phyloP scores from a whole-genome alignment of 1,140 invertebrate genomes.

The Araneus ventricosus region DNA sequence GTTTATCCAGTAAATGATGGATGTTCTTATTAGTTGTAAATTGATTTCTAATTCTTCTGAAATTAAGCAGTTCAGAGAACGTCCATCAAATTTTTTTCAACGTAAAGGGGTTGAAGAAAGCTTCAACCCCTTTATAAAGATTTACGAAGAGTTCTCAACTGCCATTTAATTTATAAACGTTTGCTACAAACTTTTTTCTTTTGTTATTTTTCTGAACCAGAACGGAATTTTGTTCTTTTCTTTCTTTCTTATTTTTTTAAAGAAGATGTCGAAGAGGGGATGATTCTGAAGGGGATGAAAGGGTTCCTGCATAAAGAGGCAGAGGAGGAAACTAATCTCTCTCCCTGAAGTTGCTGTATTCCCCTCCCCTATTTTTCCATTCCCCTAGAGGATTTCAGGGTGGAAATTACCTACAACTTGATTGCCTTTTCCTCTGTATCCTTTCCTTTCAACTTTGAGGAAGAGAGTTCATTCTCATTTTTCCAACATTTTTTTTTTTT shows the following conservation, averaged over 20 bases:
- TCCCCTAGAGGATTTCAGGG: slow-evolving; percentile 8
- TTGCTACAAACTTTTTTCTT: background rate
- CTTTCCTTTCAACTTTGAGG: background rate
- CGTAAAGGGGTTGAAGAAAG: too few relatives aligned
- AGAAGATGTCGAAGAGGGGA: background rate
- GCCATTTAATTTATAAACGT: slow-evolving; percentile 10
- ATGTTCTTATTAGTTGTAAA: too few relatives aligned
- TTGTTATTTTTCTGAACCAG: background rate
- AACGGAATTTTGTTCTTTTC: background rate
- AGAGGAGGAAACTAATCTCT: slow-evolving; percentile 35
- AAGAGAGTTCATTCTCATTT: slow-evolving; percentile 6
- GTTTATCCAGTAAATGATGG: too few relatives aligned
- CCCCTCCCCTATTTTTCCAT: background rate
- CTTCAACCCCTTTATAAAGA: background rate
- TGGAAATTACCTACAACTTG: slow-evolving; percentile 54
- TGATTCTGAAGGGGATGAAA: background rate
- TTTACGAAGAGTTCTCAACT: background rate
- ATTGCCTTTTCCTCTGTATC: slow-evolving; percentile 20
- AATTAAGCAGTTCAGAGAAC: background rate
- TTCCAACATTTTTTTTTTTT: background rate
- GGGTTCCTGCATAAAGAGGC: background rate
- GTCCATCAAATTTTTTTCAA: background rate
- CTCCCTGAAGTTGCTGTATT: background rate
- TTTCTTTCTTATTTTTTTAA: background rate
- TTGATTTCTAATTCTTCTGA: too few relatives aligned